Base-by-base conservation (phyloP, 2,113 vertebrate species). In the Addax nasomaculatus region DNA sequence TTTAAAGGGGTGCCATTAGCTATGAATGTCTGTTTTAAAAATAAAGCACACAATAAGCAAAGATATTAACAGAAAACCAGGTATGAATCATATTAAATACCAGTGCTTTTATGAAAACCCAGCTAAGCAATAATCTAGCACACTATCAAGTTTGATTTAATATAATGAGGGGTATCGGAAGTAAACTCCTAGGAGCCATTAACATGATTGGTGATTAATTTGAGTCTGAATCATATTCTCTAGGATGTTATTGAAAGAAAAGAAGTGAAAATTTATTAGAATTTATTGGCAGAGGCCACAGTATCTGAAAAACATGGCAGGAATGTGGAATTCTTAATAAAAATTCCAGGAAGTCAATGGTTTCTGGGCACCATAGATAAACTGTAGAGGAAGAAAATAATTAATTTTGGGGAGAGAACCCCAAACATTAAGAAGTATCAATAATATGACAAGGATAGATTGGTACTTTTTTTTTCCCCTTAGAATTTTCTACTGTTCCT, bases 111-210 rank as follows among this genome's bases (percentile, higher is more conserved):
- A 97, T 97, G 97, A 95, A 98, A 98, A 90, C 97, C 95, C 96
- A 97, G 55, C 33, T 89, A 90, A 93, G 84, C 94, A 92, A 92
- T 97, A 96, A 97, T 98, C 73, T 93, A 97, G 89, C 93, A 95
- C 43, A 89, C 96, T 95, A 97, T 98, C 92, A 90, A 92, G 78
- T 97, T 93, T 98, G 98, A 98, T 98, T 98, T 98, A 98, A 96
- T 98, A 92, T 96, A 97, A 98, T 98, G 97, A 97, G 93, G 81
- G 84, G 47, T 97, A 98, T 98, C 91, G 67, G 95, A 98, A 98
- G 95, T 98, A 98, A 98, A 97, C 98, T 98, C 97, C 64, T 96
- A 98, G 97, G 97, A 97, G 80, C 97, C 97, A 98, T 98, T 98
- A 98, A 93, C 93, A 85, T 97, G 97, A 98, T 98, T 49, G 2